Base-by-base conservation (phyloP, 2,113 vertebrate species). In the Apteryx owenii region DNA sequence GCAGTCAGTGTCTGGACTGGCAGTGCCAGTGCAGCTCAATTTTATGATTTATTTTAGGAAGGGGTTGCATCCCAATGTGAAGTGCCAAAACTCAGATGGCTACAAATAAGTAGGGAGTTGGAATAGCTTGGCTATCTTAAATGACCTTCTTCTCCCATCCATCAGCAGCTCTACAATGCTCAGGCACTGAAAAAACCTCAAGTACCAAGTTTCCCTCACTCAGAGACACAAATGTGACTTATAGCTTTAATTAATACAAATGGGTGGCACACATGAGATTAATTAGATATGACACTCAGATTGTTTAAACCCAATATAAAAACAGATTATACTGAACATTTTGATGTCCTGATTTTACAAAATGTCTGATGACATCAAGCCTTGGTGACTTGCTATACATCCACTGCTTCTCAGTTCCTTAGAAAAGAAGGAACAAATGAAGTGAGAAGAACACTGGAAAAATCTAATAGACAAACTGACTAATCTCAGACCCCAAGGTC, bases 401-500 rank as follows among this genome's bases (percentile, higher is more conserved):
- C 88, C 93, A 88, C 71, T 40, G n/a, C 79, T 96, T 88, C 92
- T 89, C 33, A 8, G 7, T 79, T 92, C 84, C 77, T 93, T 75
- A 95, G 90, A 97, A 97, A 95, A 97, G 93, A 94, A 95, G 90
- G 95, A 97, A 96, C 96, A 98, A 98, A 98, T 98, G 97, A 97
- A 98, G 97, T 98, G 97, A 97, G 92, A 98, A 98, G 92, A 98
- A 91, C 95, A 95, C 54, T 85, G 94, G 93, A 98, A 97, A 96
- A 98, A 95, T 91, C 92, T 98, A 97, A 98, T 94, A 97, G 97
- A 97, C 94, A 98, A 97, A 97, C 94, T 92, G 93, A 97, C 97
- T 98, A 97, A 98, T 97, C 96, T 98, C 93, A 97, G 96, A 98
- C 81, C 66, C 76, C 97, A 98, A 98, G 98, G 98, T 98, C 98